Evolutionary conservation across 2,888 invertebrate species (phyloP).

Genomic region (Phrixothrix hirtus): DNA sequence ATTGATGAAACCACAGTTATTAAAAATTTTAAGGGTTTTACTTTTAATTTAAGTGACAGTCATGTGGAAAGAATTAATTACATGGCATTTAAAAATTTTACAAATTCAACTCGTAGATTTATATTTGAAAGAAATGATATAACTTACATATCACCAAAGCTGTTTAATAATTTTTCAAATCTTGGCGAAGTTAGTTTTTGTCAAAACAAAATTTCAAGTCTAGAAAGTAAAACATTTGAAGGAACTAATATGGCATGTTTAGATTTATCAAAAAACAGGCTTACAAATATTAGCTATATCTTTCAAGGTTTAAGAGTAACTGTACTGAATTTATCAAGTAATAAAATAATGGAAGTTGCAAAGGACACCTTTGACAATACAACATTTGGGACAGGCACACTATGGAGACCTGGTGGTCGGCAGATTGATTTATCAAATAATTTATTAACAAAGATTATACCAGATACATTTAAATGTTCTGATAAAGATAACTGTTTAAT

Average conservation of each 20-base stretch:
- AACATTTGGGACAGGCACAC: constrained; percentile 10
- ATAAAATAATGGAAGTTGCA: constrained; percentile 13
- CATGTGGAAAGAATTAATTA: constrained; percentile 11
- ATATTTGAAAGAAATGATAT: constrained; percentile 20
- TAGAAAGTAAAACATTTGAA: constrained; percentile 11
- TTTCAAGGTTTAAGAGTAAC: constrained; percentile 10
- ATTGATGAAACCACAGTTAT: constrained; percentile 9
- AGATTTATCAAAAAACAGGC: constrained; percentile 16
- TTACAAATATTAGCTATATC: constrained; percentile 4
- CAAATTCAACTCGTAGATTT: constrained; percentile 2
- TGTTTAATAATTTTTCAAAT: constrained; percentile 14
- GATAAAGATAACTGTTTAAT: constrained; percentile 1
- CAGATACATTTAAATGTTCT: constrained; percentile 6
- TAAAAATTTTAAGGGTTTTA: constrained; percentile 14
- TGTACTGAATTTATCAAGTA: constrained; percentile 15
- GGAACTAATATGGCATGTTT: background rate
- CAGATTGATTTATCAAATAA: too few species aligned
- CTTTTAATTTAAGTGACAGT: constrained; percentile 20
- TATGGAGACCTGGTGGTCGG: too few species aligned
- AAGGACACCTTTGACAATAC: constrained; percentile 6
- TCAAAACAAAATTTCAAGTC: constrained; percentile 7
- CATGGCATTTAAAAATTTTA: constrained; percentile 13
- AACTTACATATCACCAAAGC: constrained; percentile 12
- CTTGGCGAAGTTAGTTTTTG: constrained; percentile 12
- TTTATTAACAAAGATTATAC: constrained; percentile 5